Base-by-base conservation (phyloP, 1,140 invertebrate species). In the Panagrolaimus sp. region DNA sequence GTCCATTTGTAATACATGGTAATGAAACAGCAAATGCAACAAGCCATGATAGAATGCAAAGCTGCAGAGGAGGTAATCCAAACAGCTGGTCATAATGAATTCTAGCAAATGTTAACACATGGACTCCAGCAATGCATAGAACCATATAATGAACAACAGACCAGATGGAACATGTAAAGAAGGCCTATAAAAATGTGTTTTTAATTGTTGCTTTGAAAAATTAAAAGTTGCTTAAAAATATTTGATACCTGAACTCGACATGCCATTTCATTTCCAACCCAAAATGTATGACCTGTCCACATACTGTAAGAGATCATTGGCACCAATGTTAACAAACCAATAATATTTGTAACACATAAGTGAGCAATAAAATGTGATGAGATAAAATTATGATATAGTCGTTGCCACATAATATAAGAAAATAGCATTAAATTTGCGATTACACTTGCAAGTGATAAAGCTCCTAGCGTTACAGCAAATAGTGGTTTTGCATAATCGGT, bases 71-170 rank as follows among this genome's bases (percentile, higher is more conserved):
- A 11, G 64, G 48, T 1, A 83, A 61, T 9, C 80, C 79, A 65
- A 82, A 82, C 13, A 82, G 64, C 70, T 82, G 80, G 9, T 82
- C 81, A 64, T 82, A 82, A 67, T 82, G 80, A 62, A 82, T 82
- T 23, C 80, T 74, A 23, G 81, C 81, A 48, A 82, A 82, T 25
- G 80, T 82, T 14, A 82, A 72, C 43, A 82, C 57, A 66, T 82
- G 80, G 9, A 82, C 80, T n/a, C 80, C 80, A 8, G 80, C 81
- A 25, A 82, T 82, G 76, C 80, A 83, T 23, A 82, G 64, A 9
- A 71, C 71, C 78, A 79, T 83, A 63, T 79, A 76, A 23, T 82
- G 69, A 27, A 82, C 70, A 5, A 82, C 80, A 2, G 79, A 73
- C 80, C 80, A 82, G 23, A 78, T 71, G 5, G 79, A 63, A 48